Conservation (phyloP, 2,113 vertebrate genomes). For the Callaeas wilsoni region DNA sequence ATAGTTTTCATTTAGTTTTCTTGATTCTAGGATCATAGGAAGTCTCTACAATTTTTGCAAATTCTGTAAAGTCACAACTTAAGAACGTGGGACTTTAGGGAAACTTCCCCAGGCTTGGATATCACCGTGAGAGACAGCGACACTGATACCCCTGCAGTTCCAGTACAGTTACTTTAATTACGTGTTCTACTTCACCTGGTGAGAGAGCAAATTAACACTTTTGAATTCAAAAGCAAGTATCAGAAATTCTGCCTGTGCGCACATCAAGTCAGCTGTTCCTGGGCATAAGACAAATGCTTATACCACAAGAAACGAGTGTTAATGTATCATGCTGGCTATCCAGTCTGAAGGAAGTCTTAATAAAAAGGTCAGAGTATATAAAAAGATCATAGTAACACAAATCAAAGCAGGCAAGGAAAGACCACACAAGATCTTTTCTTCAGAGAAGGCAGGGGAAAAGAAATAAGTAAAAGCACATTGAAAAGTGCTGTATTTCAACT, state of each 20-base stretch:
- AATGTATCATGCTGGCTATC: not conserved
- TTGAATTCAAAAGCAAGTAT: not conserved
- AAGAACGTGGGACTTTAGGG: not conserved
- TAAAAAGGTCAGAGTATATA: constrained; percentile 4
- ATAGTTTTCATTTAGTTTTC: not conserved
- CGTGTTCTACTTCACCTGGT: not conserved
- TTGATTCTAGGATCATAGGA: not conserved
- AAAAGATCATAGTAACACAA: not conserved
- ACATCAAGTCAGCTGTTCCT: not conserved
- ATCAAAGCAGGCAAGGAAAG: not conserved
- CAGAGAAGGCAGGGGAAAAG: not conserved
- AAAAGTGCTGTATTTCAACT: not conserved
- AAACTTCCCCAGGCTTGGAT: not conserved
- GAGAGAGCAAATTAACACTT: not conserved
- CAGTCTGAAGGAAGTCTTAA: not conserved
- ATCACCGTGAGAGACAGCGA: accelerated
- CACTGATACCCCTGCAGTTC: not conserved
- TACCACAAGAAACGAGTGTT: not conserved
- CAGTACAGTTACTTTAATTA: not conserved
- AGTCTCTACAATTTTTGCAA: not conserved
- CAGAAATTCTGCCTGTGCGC: not conserved
- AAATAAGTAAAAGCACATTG: not conserved
- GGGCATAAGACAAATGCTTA: not conserved
- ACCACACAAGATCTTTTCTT: not conserved
- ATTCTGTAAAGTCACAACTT: not conserved